Percentiles rank a stretch among this genome's conserved stretches.
Conservation (phyloP, 2,797 vertebrate genomes). For the Anolis apletophallus region DNA sequence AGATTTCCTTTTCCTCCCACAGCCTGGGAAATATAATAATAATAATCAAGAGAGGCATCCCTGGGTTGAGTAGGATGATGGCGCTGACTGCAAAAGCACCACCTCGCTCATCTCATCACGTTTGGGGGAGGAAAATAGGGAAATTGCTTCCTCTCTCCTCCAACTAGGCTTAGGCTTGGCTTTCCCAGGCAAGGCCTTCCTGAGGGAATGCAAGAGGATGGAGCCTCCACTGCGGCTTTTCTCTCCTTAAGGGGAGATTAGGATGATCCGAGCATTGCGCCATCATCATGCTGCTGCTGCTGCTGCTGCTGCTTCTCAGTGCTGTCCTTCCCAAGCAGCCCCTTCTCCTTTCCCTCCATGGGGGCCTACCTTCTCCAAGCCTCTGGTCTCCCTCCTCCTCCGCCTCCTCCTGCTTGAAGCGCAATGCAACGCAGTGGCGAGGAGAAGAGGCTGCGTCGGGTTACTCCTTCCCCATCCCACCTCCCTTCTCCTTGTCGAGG, state of each 20-base stretch:
- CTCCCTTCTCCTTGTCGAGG: neutral
- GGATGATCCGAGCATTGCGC: no score
- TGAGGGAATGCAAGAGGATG: no score
- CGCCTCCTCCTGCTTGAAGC: no score
- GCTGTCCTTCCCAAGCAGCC: no score
- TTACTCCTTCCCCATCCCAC: neutral
- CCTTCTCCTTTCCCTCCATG: no score
- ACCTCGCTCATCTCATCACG: neutral
- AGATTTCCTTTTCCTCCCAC: neutral
- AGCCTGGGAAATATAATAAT: neutral
- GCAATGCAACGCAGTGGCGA: neutral
- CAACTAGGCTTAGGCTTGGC: conserved; percentile 16
- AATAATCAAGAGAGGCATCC: neutral
- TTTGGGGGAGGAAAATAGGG: neutral
- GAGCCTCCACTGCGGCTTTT: neutral
- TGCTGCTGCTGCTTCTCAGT: no score
- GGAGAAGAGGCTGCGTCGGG: neutral
- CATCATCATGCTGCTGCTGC: no score
- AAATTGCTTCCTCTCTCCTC: fast-evolving
- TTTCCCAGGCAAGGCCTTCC: conserved; percentile 6
- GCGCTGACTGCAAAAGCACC: conserved; percentile 13
- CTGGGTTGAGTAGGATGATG: neutral
- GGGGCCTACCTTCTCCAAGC: no score
- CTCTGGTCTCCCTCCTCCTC: no score
- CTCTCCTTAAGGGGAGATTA: no score